Percentiles rank a stretch among this genome's conserved stretches.
phyloP scores from a whole-genome alignment of 2,113 vertebrate species.

The Poicephalus meyeri region DNA sequence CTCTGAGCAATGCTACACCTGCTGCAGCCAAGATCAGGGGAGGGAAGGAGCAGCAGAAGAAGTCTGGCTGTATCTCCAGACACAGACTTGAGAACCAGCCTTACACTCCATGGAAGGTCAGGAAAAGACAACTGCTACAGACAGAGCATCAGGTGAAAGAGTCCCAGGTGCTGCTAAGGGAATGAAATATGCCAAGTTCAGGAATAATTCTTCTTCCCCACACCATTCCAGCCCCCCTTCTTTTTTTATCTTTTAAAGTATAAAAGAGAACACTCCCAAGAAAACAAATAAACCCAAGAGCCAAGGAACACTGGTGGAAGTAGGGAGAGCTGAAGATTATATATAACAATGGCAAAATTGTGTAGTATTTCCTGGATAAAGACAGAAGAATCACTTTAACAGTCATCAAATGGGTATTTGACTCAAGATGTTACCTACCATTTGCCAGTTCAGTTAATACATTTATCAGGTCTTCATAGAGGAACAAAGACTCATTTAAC shows the following conservation, averaged over 20 bases:
- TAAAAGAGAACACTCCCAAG: not conserved
- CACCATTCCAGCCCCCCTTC: not conserved
- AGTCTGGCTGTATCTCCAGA: not conserved
- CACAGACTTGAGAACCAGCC: not conserved
- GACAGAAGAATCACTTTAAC: not conserved
- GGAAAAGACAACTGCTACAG: not conserved
- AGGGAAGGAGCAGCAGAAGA: not conserved
- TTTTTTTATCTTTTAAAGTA: not conserved
- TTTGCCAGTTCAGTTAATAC: constrained; percentile 25
- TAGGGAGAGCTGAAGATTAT: not conserved
- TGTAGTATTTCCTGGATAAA: constrained; percentile 1
- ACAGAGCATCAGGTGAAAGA: not conserved
- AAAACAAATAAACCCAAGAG: not conserved
- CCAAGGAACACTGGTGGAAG: not conserved
- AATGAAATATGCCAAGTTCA: not conserved
- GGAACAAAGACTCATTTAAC: constrained; percentile 49
- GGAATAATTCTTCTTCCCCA: not conserved
- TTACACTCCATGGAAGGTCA: accelerated
- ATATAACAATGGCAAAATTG: constrained; percentile 30
- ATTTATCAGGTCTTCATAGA: not conserved
- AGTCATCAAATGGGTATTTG: not conserved
- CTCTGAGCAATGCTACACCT: not conserved
- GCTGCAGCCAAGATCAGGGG: not conserved
- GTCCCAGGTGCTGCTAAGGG: not conserved
- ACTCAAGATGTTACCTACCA: not conserved